phyloP scores from a whole-genome alignment of 2,888 invertebrate species.

The Drosophila lutescens region DNA sequence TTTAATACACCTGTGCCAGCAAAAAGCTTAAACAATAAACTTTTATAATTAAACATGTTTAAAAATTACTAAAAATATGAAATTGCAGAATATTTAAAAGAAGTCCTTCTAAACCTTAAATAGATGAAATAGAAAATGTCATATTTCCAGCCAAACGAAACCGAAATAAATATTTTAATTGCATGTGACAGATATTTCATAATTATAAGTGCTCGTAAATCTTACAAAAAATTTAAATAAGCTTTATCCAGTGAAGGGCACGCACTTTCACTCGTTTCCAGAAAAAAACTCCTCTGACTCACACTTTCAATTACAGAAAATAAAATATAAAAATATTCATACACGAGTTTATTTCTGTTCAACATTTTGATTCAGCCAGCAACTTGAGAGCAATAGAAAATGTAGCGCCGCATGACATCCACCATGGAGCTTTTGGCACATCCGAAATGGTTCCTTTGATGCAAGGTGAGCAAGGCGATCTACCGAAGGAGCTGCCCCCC shows the following conservation, averaged over 20 bases:
- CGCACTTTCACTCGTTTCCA: slow-evolving; percentile 23
- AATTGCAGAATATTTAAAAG: too few relatives aligned
- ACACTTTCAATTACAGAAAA: slow-evolving; percentile 17
- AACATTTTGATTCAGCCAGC: slow-evolving; percentile 20
- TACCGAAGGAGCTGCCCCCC: slow-evolving; percentile 33
- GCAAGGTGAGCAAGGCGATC: slow-evolving; percentile 23
- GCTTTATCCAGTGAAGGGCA: slow-evolving; percentile 17
- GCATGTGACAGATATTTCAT: background rate
- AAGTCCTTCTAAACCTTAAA: too few relatives aligned
- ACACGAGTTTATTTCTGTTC: slow-evolving; percentile 7
- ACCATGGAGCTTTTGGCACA: slow-evolving; percentile 31
- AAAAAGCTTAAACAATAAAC: background rate
- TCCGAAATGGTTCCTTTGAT: slow-evolving; percentile 41
- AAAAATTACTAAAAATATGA: background rate
- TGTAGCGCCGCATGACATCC: slow-evolving; percentile 43
- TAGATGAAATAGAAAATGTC: background rate
- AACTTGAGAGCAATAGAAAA: slow-evolving; percentile 31
- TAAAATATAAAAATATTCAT: slow-evolving; percentile 23
- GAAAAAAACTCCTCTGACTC: background rate
- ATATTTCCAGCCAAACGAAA: too few relatives aligned
- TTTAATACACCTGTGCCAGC: background rate
- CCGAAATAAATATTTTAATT: background rate
- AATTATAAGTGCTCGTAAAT: slow-evolving; percentile 6
- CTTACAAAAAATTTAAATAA: slow-evolving; percentile 6
- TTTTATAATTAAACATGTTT: background rate